Evolutionary conservation across 2,113 vertebrate genomes (phyloP).

Genomic region (Calcarius ornatus): DNA sequence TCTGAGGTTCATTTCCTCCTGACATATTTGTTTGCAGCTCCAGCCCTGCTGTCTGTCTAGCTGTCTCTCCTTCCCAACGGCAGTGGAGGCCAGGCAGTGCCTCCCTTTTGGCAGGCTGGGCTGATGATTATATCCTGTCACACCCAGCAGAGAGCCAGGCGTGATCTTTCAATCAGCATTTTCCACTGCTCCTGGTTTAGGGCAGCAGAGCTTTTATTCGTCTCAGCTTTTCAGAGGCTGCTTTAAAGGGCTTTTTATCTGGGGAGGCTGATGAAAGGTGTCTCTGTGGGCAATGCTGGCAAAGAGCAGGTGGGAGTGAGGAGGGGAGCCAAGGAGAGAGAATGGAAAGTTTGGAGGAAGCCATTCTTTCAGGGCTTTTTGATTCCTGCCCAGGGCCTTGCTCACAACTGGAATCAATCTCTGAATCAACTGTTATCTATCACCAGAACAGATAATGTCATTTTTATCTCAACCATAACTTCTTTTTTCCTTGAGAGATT

Average conservation of each 20-base stretch:
- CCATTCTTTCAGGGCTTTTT: background rate
- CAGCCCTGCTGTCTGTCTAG: conserved; percentile 3
- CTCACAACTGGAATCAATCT: background rate
- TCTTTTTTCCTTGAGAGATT: background rate
- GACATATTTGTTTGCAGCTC: conserved; percentile 67
- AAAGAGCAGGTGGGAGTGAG: background rate
- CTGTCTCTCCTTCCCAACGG: conserved; percentile 2
- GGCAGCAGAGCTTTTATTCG: conserved; percentile 9
- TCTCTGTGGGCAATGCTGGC: background rate
- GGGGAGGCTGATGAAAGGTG: background rate
- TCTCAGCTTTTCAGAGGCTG: background rate
- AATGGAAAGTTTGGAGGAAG: background rate
- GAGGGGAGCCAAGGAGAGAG: background rate
- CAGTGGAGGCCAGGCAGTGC: conserved; percentile 47
- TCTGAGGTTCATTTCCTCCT: conserved; percentile 68
- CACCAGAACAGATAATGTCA: background rate
- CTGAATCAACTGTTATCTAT: background rate
- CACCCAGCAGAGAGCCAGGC: background rate
- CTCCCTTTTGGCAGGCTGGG: conserved; percentile 45
- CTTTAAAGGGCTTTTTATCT: conserved; percentile 1
- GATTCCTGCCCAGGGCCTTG: background rate
- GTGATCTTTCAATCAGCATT: conserved; percentile 64
- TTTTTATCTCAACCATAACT: background rate
- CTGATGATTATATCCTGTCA: conserved; percentile 61
- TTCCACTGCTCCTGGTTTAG: conserved; percentile 39